phyloP scores from a whole-genome alignment of 1,140 invertebrate species.

The Drosophila eugracilis region DNA sequence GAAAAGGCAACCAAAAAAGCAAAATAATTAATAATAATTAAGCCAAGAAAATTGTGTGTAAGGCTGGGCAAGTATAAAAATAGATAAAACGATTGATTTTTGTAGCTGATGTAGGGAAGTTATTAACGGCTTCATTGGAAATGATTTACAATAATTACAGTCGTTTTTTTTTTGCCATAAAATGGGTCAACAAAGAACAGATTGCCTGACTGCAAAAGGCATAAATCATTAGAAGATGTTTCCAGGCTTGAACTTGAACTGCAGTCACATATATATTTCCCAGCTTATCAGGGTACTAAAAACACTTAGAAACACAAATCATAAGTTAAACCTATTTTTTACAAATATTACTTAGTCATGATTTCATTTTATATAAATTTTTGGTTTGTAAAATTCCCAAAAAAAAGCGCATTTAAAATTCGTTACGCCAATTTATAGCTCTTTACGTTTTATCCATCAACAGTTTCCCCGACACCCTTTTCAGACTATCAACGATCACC shows the following conservation, averaged over 20 bases:
- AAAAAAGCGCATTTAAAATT: conserved; percentile 18
- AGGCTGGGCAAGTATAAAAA: conserved; percentile 8
- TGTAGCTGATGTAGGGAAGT: conserved; percentile 8
- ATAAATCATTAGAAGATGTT: background rate
- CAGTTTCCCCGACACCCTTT: conserved; percentile 24
- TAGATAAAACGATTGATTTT: conserved; percentile 15
- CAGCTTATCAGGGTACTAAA: background rate
- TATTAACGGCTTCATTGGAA: conserved; percentile 15
- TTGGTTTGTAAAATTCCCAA: no score
- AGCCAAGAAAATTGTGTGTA: conserved; percentile 11
- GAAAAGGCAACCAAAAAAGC: conserved; percentile 8
- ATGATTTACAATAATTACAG: conserved; percentile 26
- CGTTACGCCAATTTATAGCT: conserved; percentile 29
- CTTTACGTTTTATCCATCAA: conserved; percentile 28
- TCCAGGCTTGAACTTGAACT: conserved; percentile 24
- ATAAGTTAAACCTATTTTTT: no score
- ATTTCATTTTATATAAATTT: background rate
- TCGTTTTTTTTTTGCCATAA: conserved; percentile 4
- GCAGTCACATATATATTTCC: background rate
- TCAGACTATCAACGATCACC: conserved; percentile 34
- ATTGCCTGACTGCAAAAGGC: conserved; percentile 3
- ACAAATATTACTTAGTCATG: no score
- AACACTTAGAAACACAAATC: no score
- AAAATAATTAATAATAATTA: conserved; percentile 50
- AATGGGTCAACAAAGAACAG: conserved; percentile 31